Conservation (phyloP, 2,797 vertebrate species). For the Platyrinchus mystaceus region DNA sequence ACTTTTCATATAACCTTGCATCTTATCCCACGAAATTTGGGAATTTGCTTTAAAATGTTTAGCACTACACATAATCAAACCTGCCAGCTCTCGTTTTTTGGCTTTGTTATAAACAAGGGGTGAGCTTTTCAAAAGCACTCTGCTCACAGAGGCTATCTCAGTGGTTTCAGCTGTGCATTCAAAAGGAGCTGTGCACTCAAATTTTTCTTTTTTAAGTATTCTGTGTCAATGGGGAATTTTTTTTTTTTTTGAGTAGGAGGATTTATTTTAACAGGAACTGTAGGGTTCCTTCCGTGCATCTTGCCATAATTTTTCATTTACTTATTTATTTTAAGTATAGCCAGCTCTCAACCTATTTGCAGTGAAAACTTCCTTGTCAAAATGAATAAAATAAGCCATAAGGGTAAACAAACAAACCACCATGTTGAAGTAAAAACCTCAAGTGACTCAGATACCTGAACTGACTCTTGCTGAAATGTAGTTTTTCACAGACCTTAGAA, state of each 20-base stretch:
- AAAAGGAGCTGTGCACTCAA: not conserved
- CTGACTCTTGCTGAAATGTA: not conserved
- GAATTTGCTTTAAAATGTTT: slow-evolving; percentile 19
- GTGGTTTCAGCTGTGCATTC: slow-evolving; percentile 57
- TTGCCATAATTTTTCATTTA: not conserved
- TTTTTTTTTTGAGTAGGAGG: not conserved
- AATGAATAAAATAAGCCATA: slow-evolving; percentile 16
- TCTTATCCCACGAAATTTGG: not conserved
- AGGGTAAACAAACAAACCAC: not conserved
- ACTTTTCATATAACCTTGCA: not conserved
- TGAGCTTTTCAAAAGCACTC: slow-evolving; percentile 43
- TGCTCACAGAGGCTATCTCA: slow-evolving; percentile 43
- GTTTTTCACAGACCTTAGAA: not conserved
- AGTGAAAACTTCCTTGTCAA: slow-evolving; percentile 19
- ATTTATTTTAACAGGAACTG: not conserved
- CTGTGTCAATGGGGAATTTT: not conserved
- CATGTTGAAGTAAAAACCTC: not conserved
- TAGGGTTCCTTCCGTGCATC: not conserved
- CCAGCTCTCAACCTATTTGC: not conserved
- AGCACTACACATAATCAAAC: slow-evolving; percentile 17
- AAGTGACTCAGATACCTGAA: not conserved
- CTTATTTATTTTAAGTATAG: not conserved
- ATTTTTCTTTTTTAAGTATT: not conserved
- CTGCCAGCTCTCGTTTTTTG: not conserved
- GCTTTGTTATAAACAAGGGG: slow-evolving; percentile 38